These are phyloP conservation scores for Polypedilum vanderplanki DNA, from an alignment of 1,140 invertebrate species.

Conservation along the genomic window DNA sequence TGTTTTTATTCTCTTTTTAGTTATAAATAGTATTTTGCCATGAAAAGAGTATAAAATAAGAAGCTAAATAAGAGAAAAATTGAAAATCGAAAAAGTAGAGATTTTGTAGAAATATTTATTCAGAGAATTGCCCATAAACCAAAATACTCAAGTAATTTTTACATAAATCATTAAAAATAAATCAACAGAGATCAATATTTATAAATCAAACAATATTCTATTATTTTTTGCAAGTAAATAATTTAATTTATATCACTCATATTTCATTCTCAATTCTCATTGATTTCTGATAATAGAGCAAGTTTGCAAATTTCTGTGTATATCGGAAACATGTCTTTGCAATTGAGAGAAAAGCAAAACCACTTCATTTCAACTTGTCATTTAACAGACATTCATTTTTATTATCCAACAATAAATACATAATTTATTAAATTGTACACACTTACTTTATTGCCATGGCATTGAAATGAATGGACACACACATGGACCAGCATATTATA, in stretches of 20 bases:
- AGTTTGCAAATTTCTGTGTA: not conserved
- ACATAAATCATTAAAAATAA: no score
- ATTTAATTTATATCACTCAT: constrained; percentile 6
- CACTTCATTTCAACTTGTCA: constrained; percentile 4
- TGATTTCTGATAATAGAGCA: not conserved
- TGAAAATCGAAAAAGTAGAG: no score
- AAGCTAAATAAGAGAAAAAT: no score
- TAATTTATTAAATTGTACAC: constrained; percentile 4
- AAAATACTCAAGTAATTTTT: no score
- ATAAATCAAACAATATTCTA: no score
- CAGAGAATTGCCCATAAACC: no score
- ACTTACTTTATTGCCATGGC: not conserved
- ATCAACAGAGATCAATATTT: no score
- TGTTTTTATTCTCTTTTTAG: no score
- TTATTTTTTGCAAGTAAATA: not conserved
- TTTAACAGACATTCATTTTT: no score
- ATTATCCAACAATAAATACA: not conserved
- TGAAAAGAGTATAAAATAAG: no score
- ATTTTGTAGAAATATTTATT: no score
- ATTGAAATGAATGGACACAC: not conserved
- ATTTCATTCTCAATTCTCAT: not conserved
- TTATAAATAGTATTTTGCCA: no score
- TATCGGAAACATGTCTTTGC: not conserved
- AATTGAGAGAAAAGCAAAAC: not conserved
- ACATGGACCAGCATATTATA: not conserved